phyloP scores from a whole-genome alignment of 2,888 invertebrate genomes.

The Brachycybe producta region DNA sequence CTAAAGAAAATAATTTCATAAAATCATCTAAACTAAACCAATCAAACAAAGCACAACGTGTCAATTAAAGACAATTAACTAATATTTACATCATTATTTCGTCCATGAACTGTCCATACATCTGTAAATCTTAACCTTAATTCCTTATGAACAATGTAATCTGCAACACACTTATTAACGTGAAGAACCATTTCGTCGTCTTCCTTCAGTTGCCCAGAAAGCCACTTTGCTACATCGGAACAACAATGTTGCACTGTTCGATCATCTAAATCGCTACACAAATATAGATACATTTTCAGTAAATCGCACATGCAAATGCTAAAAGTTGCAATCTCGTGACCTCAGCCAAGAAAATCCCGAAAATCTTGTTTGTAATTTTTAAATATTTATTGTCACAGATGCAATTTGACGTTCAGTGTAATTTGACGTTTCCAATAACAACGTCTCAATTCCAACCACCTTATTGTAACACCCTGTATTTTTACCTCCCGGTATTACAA shows the following conservation, averaged over 20 bases:
- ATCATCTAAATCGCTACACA: background rate
- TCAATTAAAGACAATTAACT: background rate
- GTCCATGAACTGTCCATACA: background rate
- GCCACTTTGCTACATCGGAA: background rate
- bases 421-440: no score
- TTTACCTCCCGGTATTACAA: no score
- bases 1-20: background rate
- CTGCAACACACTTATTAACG: background rate
- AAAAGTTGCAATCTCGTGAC: no score
- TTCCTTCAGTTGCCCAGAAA: background rate
- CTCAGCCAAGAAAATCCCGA: no score
- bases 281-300: no score
- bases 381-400: no score
- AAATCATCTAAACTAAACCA: no score
- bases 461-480: no score
- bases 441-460: no score
- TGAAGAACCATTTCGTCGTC: background rate
- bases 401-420: no score
- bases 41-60: background rate
- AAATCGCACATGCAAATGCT: no score
- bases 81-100: background rate
- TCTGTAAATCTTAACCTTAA: background rate
- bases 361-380: no score
- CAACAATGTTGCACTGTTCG: background rate
- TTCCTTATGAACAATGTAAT: conserved; percentile 4